Evolutionary conservation across 2,113 vertebrate genomes (phyloP), one percentile per base, ranked within the genome.

Genomic region (Ctenodactylus gundi): DNA sequence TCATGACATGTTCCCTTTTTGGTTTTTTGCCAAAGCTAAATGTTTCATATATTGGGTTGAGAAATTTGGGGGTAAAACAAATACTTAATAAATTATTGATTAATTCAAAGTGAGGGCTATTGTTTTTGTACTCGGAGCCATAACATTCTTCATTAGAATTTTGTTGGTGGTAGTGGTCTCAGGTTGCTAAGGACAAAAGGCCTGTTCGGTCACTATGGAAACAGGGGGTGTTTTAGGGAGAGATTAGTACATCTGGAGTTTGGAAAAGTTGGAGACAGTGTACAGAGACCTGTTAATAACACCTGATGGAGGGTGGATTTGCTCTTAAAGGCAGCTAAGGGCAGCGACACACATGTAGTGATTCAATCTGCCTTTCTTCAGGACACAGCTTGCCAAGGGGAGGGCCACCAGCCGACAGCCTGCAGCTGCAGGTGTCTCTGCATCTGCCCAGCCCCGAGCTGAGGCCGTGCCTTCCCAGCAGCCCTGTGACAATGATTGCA

Each of bases 291-390:
- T 23, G 51, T 49, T 44, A 23, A 62, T 13, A 1, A 6, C 1
- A 6, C 4, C 11, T 7, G 1, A 4, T 3, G 21, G 7, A 13
- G 18, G 53, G 15, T 60, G 44, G 58, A 34, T 23, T 29, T 34
- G 31, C 51, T 75, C 2, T 2, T 39, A 31, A 64, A 60, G 7
- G 17, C 57, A 18, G 62, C 7, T 13, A 7, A 53, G 12, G 1
- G 7, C 23, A 9, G 20, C 3, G 3, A 17, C 2, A 2, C 14
- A 11, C 18, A 0, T 0, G 17, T 4, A 0, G 3, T 17, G 7
- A 0, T 14, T 4, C 5, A 29, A 12, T 20, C 17, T 21, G 29
- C 8, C 31, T 11, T 4, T 0, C 18, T 68, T 25, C 3, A 14
- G 27, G 1, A 20, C 34, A 23, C 11, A 31, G 7, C 1, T 8